These are phyloP conservation scores for Catharus fuscescens DNA, from an alignment of 2,113 vertebrate genomes.

Conservation along the genomic window DNA sequence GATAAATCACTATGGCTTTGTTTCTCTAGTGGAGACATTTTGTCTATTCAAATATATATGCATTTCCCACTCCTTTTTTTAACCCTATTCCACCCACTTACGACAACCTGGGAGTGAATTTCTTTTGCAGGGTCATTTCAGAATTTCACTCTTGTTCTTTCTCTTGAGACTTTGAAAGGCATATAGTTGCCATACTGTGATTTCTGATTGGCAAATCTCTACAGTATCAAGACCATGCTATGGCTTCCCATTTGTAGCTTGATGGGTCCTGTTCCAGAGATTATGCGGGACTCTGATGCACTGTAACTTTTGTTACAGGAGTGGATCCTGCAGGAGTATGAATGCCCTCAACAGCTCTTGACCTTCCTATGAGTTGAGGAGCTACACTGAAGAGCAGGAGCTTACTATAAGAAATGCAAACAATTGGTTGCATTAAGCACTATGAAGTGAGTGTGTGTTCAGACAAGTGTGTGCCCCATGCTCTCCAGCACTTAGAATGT, in stretches of 20 bases:
- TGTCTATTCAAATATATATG: neutral
- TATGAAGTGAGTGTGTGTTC: neutral
- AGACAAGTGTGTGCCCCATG: neutral
- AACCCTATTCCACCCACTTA: neutral
- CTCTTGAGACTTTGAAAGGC: neutral
- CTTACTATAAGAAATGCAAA: neutral
- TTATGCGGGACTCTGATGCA: neutral
- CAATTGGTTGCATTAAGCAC: neutral
- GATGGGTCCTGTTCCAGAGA: neutral
- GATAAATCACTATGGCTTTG: slow-evolving; percentile 49
- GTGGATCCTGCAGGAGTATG: neutral
- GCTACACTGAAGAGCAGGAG: neutral
- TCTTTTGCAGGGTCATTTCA: neutral
- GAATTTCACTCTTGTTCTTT: neutral
- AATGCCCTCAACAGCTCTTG: slow-evolving; percentile 32
- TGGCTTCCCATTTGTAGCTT: neutral
- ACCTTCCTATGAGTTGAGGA: slow-evolving; percentile 5
- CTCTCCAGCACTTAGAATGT: neutral
- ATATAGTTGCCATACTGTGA: neutral
- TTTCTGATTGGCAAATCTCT: neutral
- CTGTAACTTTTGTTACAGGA: neutral
- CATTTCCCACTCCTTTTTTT: neutral
- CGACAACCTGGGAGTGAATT: neutral
- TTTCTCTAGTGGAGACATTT: slow-evolving; percentile 31
- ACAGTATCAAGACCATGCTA: neutral